phyloP scores from a whole-genome alignment of 2,797 vertebrate species.

The Psittacula echo region DNA sequence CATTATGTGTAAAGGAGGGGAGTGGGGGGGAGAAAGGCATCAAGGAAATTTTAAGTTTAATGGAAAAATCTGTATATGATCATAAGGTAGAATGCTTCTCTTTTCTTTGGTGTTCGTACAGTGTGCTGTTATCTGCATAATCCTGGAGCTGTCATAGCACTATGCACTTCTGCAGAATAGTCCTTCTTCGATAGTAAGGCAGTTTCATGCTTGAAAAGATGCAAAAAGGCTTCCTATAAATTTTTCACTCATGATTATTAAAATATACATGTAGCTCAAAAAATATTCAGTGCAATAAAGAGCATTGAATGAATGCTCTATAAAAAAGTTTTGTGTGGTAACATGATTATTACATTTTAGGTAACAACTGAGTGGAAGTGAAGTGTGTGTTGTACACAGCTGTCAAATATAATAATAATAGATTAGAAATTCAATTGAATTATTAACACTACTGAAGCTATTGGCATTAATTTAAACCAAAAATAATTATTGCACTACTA shows the following conservation, averaged over 20 bases:
- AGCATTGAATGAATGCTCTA: neutral
- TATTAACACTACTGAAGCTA: neutral
- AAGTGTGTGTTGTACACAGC: neutral
- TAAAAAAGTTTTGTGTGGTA: neutral
- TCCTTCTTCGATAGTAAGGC: constrained; percentile 26
- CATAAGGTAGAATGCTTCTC: neutral
- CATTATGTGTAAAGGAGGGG: neutral
- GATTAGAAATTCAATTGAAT: neutral
- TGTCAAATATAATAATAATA: neutral
- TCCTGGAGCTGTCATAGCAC: neutral
- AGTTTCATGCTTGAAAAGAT: constrained; percentile 60
- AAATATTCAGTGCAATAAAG: constrained; percentile 17
- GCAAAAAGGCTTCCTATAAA: constrained; percentile 53
- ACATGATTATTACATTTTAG: neutral
- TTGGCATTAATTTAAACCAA: neutral
- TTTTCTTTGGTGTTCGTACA: neutral
- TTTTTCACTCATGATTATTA: constrained; percentile 57
- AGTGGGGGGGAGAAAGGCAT: neutral
- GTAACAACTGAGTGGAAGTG: neutral
- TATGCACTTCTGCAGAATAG: neutral
- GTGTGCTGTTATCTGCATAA: neutral
- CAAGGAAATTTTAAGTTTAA: neutral
- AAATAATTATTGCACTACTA: neutral
- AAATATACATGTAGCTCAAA: constrained; percentile 61
- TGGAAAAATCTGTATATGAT: neutral